Percentiles rank a stretch among this genome's conserved stretches.
Evolutionary conservation across 1,140 invertebrate species (phyloP).

Genomic region (Bombus pyrosoma): DNA sequence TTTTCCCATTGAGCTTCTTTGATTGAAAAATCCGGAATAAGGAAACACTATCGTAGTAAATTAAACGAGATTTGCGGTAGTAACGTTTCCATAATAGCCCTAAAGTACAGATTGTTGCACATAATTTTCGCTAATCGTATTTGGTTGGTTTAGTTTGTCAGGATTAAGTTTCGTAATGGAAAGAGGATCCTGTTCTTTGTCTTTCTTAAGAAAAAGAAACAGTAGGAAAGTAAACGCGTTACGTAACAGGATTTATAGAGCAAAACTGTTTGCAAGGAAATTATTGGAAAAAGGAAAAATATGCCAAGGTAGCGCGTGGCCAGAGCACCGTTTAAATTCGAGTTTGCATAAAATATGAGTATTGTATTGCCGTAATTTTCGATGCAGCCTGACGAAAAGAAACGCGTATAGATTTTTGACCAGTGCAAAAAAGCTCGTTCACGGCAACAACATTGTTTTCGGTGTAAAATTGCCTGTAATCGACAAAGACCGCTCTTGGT

Average conservation of each 20-base stretch:
- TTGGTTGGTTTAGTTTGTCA: background rate
- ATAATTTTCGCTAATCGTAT: constrained; percentile 16
- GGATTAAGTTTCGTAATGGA: constrained; percentile 23
- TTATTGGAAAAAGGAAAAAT: background rate
- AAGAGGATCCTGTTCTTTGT: background rate
- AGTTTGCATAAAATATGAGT: constrained; percentile 6
- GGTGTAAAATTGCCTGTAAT: background rate
- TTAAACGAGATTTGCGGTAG: background rate
- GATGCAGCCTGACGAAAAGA: background rate
- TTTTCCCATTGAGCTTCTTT: background rate
- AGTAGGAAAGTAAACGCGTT: background rate
- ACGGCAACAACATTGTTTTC: background rate
- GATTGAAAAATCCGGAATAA: background rate
- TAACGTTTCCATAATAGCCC: background rate
- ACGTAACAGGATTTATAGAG: background rate
- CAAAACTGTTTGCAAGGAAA: background rate
- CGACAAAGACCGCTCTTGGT: background rate
- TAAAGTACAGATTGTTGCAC: background rate
- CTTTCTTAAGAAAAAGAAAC: background rate
- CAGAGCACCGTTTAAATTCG: constrained; percentile 22
- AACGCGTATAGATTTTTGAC: background rate
- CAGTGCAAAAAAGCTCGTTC: background rate
- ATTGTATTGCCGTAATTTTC: background rate
- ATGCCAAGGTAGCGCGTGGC: constrained; percentile 6
- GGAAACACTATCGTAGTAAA: background rate